These are phyloP conservation scores for Threskiornis aethiopicus DNA, from an alignment of 2,797 vertebrate genomes.

Conservation along the genomic window DNA sequence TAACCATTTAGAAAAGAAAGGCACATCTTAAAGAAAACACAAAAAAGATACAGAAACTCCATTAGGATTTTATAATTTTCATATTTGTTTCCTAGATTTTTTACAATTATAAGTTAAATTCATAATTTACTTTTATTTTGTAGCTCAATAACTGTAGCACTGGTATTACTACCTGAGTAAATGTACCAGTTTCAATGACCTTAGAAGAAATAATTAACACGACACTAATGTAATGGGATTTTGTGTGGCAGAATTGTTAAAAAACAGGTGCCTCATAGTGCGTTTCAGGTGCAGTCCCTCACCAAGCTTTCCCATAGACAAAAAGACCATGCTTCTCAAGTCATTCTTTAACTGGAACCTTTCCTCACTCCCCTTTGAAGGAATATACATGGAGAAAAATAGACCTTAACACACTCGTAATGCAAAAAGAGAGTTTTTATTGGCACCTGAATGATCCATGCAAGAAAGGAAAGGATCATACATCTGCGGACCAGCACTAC, in stretches of 20 bases:
- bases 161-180: background rate
- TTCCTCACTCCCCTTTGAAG: background rate
- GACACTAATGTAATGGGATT: background rate
- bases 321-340: background rate
- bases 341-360: background rate
- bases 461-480: background rate
- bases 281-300: background rate
- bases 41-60: background rate
- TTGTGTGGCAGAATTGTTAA: background rate
- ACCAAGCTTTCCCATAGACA: background rate
- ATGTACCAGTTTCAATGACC: accelerated
- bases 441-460: background rate
- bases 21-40: background rate
- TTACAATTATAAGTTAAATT: background rate
- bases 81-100: background rate
- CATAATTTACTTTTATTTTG: background rate
- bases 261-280: accelerated
- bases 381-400: background rate
- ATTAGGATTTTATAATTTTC: background rate
- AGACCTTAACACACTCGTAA: background rate
- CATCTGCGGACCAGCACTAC: background rate
- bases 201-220: background rate
- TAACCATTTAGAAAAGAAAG: background rate
- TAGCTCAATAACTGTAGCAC: background rate
- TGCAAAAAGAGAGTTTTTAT: background rate